Evolutionary conservation across 2,113 vertebrate genomes (phyloP).

Genomic region (Myrmecobius fasciatus): DNA sequence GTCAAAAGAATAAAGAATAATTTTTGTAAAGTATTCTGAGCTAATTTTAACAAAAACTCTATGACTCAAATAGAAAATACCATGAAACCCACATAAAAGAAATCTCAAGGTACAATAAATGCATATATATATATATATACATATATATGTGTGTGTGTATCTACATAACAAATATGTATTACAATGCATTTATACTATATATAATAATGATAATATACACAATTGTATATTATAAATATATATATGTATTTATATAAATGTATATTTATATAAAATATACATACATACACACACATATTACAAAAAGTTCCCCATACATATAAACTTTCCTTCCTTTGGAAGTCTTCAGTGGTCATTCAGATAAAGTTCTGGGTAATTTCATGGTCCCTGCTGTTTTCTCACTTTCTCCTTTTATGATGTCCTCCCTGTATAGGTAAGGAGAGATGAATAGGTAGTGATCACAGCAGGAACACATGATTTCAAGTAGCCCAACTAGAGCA

Average conservation of each 20-base stretch:
- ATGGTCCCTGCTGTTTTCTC: not conserved
- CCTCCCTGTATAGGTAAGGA: not conserved
- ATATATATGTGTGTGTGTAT: too few species aligned
- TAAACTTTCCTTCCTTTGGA: conserved; percentile 3
- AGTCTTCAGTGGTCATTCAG: not conserved
- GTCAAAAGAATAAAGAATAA: conserved; percentile 41
- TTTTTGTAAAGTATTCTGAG: not conserved
- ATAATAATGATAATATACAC: too few species aligned
- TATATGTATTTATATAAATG: too few species aligned
- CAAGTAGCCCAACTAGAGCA: not conserved
- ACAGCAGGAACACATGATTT: not conserved
- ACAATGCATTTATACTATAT: too few species aligned
- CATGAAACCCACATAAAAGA: not conserved
- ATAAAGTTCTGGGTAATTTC: conserved; percentile 34
- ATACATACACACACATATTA: too few species aligned
- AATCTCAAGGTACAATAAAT: conserved; percentile 17
- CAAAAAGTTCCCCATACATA: not conserved
- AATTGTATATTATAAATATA: too few species aligned
- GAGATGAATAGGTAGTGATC: conserved; percentile 24
- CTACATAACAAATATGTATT: too few species aligned
- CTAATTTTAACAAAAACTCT: not conserved
- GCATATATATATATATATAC: too few species aligned
- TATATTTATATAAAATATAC: too few species aligned
- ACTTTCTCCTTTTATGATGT: not conserved
- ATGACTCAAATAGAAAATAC: not conserved